Conservation (phyloP, 2,888 invertebrate species). For the Clivina fossor region DNA sequence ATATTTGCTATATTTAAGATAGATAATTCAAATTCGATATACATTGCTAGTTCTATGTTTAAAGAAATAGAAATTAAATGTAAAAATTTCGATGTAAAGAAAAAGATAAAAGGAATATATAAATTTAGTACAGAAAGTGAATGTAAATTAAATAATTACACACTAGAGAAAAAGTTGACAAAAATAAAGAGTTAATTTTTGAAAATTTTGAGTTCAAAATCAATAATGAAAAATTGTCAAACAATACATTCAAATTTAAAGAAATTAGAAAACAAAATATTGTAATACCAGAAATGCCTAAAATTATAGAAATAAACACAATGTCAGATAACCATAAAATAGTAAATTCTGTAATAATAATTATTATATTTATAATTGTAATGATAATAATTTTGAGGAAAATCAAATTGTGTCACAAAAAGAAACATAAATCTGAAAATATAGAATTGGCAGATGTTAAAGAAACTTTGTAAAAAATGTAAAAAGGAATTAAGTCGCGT, state of each 20-base stretch:
- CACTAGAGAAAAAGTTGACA: background rate
- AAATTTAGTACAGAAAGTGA: background rate
- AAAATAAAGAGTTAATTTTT: background rate
- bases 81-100: background rate
- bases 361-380: too few species aligned
- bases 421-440: background rate
- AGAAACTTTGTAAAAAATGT: background rate
- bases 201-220: background rate
- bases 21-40: background rate
- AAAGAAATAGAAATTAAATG: background rate
- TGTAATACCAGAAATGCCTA: background rate
- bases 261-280: background rate
- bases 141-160: background rate
- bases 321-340: background rate
- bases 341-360: background rate
- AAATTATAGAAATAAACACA: background rate
- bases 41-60: background rate
- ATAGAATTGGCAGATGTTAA: background rate
- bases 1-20: background rate
- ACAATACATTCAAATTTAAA: background rate
- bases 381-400: too few species aligned
- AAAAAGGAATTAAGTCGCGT: background rate
- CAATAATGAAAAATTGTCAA: background rate
- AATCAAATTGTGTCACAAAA: background rate
- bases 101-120: background rate